phyloP scores from a whole-genome alignment of 2,797 vertebrate species.

The Galago senegalensis region DNA sequence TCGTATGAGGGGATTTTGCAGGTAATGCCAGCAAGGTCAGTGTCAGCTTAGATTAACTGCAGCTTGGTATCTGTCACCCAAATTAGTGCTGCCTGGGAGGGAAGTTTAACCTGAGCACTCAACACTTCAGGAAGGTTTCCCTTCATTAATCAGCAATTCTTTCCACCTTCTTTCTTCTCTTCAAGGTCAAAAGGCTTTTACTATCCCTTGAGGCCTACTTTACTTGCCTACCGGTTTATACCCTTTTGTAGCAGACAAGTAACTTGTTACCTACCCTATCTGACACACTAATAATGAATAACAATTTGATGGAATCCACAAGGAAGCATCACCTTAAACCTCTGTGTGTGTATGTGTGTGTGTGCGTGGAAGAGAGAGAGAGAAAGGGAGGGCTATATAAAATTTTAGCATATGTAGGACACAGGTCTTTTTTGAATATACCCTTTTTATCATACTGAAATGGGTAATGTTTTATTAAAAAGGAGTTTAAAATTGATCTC shows the following conservation, averaged over 20 bases:
- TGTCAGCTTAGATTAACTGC: conserved; percentile 86
- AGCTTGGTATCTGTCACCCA: conserved; percentile 81
- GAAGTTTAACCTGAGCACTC: conserved; percentile 72
- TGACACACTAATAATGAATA: conserved; percentile 44
- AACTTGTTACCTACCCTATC: not conserved
- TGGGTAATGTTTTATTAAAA: conserved; percentile 57
- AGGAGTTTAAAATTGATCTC: conserved; percentile 21
- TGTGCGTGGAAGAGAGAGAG: too few relatives aligned
- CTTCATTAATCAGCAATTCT: conserved; percentile 80
- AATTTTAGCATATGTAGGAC: conserved; percentile 12
- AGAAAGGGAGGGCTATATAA: not conserved
- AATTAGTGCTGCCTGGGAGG: conserved; percentile 78
- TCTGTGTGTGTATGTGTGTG: not conserved
- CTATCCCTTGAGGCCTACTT: not conserved
- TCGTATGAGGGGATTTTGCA: conserved; percentile 69
- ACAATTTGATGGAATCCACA: not conserved
- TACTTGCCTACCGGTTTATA: not conserved
- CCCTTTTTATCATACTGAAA: conserved; percentile 53
- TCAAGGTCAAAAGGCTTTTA: conserved; percentile 64
- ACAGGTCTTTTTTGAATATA: not conserved
- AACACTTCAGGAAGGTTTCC: conserved; percentile 74
- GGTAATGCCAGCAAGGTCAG: conserved; percentile 80
- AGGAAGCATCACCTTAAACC: not conserved
- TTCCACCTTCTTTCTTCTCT: not conserved
- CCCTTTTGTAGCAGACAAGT: conserved; percentile 33